Evolutionary conservation across 2,113 vertebrate genomes (phyloP).

Genomic region (Parus major): DNA sequence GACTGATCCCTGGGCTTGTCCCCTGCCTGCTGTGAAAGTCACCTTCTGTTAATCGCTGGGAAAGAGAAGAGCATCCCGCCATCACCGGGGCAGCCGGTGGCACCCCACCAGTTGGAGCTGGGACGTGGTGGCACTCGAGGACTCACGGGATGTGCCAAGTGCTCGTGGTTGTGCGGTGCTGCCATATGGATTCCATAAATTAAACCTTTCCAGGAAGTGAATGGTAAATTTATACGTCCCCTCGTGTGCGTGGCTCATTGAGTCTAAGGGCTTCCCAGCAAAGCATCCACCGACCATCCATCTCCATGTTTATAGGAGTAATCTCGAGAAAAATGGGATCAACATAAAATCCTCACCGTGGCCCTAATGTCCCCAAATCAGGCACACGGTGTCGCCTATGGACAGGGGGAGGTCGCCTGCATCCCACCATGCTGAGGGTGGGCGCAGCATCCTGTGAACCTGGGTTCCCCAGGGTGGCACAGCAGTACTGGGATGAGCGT

Average conservation of each 20-base stretch:
- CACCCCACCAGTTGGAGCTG: constrained; percentile 13
- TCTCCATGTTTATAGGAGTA: background rate
- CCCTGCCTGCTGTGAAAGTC: background rate
- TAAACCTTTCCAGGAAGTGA: constrained; percentile 64
- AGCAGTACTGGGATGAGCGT: background rate
- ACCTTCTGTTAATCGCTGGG: background rate
- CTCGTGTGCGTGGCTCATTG: background rate
- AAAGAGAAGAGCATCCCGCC: background rate
- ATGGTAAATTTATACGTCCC: constrained; percentile 24
- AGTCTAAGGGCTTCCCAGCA: constrained; percentile 24
- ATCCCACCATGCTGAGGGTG: fast-evolving
- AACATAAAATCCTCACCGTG: background rate
- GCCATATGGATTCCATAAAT: constrained; percentile 76
- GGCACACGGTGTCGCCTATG: fast-evolving
- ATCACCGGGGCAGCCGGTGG: background rate
- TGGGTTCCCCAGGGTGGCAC: background rate
- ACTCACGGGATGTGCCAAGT: background rate
- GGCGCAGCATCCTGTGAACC: fast-evolving
- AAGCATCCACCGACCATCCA: background rate
- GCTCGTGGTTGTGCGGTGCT: background rate
- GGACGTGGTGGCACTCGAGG: constrained; percentile 19
- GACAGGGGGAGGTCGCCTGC: fast-evolving
- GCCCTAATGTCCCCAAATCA: background rate
- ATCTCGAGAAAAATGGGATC: background rate
- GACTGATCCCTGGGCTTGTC: background rate